Percentiles rank a stretch among this genome's conserved stretches.
Conservation (phyloP, 2,113 vertebrate genomes). For the Xiphophorus hellerii region DNA sequence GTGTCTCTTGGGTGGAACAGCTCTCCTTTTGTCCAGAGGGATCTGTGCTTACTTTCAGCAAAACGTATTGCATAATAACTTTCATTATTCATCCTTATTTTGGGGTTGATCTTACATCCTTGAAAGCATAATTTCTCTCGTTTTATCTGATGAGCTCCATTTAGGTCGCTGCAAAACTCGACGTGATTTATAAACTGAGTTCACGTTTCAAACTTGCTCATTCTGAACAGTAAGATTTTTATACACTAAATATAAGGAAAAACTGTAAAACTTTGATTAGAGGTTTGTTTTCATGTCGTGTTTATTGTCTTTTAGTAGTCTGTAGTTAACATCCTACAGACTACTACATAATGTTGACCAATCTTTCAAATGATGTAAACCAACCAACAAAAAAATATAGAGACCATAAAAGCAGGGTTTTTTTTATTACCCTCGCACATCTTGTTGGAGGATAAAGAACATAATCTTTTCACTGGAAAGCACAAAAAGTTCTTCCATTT, state of each 20-base stretch:
- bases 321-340: too few relatives aligned
- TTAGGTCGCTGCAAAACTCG: not conserved
- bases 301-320: too few relatives aligned
- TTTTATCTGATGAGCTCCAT: constrained; percentile 15
- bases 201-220: not conserved
- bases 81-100: constrained; percentile 30
- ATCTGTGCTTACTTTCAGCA: constrained; percentile 9
- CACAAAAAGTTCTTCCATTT: too few relatives aligned
- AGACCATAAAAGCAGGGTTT: not conserved
- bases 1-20: constrained; percentile 2
- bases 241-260: not conserved
- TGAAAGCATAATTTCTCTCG: constrained; percentile 24
- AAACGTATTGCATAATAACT: constrained; percentile 27
- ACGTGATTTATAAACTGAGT: not conserved
- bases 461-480: not conserved
- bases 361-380: too few relatives aligned
- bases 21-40: constrained; percentile 5
- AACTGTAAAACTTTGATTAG: not conserved
- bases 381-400: too few relatives aligned
- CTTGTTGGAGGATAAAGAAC: not conserved
- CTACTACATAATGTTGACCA: too few relatives aligned
- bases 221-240: not conserved
- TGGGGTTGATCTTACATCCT: constrained; percentile 15
- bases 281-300: too few relatives aligned
- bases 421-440: not conserved